Conservation (phyloP, 1,140 invertebrate genomes). For the Sminthurinus signatus region DNA sequence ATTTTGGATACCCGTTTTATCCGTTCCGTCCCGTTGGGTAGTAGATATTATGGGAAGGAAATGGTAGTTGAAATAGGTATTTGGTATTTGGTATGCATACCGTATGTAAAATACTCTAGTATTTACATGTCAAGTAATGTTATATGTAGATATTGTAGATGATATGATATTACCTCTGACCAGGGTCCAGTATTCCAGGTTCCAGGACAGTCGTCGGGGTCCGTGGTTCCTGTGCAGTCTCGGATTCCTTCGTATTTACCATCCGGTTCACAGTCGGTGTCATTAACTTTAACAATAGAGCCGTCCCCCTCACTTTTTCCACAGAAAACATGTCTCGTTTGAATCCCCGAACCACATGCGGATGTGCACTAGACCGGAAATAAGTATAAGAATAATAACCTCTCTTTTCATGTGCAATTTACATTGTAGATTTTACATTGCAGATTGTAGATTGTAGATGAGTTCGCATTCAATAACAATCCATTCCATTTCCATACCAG, state of each 20-base stretch:
- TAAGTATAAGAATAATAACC: neutral
- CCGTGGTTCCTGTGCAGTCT: slow-evolving; percentile 54
- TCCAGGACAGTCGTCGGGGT: neutral
- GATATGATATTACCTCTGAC: slow-evolving; percentile 61
- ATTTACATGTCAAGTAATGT: too few relatives aligned
- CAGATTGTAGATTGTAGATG: too few relatives aligned
- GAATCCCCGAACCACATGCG: slow-evolving; percentile 53
- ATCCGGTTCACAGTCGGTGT: slow-evolving; percentile 61
- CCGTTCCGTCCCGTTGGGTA: too few relatives aligned
- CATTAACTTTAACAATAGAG: slow-evolving; percentile 61
- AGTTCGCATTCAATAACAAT: neutral
- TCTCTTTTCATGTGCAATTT: neutral
- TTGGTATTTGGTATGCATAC: too few relatives aligned
- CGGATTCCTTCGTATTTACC: slow-evolving; percentile 61
- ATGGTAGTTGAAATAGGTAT: too few relatives aligned
- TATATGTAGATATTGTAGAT: neutral
- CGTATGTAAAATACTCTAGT: too few relatives aligned
- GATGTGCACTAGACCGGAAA: slow-evolving; percentile 18
- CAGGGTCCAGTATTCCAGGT: slow-evolving; percentile 50
- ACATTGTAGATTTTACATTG: too few relatives aligned
- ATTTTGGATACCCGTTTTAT: too few relatives aligned
- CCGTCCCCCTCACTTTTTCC: slow-evolving; percentile 57
- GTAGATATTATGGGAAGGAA: too few relatives aligned
- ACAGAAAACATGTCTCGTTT: slow-evolving; percentile 78
- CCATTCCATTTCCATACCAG: too few relatives aligned